phyloP scores from a whole-genome alignment of 2,797 vertebrate genomes.

The Merluccius polli region DNA sequence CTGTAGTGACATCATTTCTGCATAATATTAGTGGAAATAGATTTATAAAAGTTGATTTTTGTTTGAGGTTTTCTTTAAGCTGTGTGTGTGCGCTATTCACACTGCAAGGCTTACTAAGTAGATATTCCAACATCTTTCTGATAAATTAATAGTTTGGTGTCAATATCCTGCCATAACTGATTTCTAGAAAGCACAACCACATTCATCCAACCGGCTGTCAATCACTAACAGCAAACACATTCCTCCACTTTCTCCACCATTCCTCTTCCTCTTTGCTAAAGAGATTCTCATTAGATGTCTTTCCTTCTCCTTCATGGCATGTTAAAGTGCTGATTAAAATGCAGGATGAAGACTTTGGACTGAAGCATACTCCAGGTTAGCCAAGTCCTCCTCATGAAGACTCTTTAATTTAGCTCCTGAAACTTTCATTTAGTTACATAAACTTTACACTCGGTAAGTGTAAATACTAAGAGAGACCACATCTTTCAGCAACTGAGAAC shows the following conservation, averaged over 20 bases:
- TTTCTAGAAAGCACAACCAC: slow-evolving; percentile 22
- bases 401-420: slow-evolving; percentile 42
- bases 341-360: slow-evolving; percentile 74
- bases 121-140: slow-evolving; percentile 11
- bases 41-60: neutral
- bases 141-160: slow-evolving; percentile 15
- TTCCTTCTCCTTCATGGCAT: slow-evolving; percentile 69
- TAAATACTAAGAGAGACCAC: slow-evolving; percentile 37
- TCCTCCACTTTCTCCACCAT: slow-evolving; percentile 34
- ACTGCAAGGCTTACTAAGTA: neutral
- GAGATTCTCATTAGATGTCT: slow-evolving; percentile 65
- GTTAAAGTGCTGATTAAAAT: slow-evolving; percentile 79
- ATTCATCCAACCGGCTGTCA: slow-evolving; percentile 48
- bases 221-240: slow-evolving; percentile 43
- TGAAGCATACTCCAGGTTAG: slow-evolving; percentile 77
- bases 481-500: slow-evolving; percentile 44
- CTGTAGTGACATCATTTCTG: neutral
- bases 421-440: neutral
- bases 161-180: slow-evolving; percentile 23
- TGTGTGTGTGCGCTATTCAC: no score
- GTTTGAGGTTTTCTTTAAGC: neutral
- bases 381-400: slow-evolving; percentile 57
- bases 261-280: slow-evolving; percentile 57
- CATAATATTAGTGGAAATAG: neutral
- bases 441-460: slow-evolving; percentile 9